These are phyloP conservation scores for Cactoblastis cactorum DNA, from an alignment of 2,888 invertebrate species.

Conservation along the genomic window DNA sequence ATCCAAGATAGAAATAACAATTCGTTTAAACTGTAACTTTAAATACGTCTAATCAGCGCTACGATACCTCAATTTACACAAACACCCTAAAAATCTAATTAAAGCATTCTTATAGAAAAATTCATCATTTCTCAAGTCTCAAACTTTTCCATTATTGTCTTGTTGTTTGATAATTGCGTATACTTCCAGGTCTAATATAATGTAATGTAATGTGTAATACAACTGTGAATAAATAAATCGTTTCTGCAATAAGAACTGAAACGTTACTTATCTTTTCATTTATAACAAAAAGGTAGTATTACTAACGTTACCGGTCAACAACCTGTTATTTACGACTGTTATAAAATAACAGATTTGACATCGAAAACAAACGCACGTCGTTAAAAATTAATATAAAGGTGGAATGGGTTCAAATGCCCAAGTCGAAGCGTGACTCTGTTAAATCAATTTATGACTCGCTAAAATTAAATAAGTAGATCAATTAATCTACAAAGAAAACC, in stretches of 20 bases:
- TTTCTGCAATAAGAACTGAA: background rate
- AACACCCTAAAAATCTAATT: too few relatives aligned
- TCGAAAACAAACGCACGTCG: constrained; percentile 3
- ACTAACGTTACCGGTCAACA: background rate
- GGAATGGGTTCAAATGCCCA: constrained; percentile 6
- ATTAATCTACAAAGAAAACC: constrained; percentile 15
- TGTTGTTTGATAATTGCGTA: too few relatives aligned
- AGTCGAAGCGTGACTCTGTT: background rate
- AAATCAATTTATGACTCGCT: background rate
- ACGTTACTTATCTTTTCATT: background rate
- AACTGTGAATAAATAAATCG: too few relatives aligned
- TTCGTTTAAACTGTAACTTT: too few relatives aligned
- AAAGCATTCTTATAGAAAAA: too few relatives aligned
- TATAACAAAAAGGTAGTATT: background rate
- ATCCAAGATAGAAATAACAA: too few relatives aligned
- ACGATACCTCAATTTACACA: too few relatives aligned
- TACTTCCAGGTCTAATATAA: too few relatives aligned
- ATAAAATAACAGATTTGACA: constrained; percentile 2
- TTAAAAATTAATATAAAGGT: constrained; percentile 6
- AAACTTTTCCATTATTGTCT: too few relatives aligned
- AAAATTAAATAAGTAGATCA: background rate
- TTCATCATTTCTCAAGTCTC: too few relatives aligned
- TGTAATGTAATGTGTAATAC: too few relatives aligned
- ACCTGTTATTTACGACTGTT: background rate
- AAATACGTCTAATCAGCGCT: too few relatives aligned